Conservation (phyloP, 2,797 vertebrate genomes). For the Micropoecilia bifurca region DNA sequence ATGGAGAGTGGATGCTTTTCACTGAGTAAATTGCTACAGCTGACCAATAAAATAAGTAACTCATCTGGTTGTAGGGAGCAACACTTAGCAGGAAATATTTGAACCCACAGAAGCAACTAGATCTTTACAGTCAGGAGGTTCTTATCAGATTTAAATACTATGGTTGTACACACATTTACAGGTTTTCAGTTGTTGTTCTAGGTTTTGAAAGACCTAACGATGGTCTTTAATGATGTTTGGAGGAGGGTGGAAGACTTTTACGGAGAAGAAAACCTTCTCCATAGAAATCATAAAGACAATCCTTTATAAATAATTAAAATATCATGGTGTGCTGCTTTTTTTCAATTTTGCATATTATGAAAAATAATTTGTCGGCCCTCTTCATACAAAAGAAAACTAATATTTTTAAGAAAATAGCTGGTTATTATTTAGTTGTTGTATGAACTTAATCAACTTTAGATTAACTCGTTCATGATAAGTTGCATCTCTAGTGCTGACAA, state of each 20-base stretch:
- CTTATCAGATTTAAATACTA: neutral
- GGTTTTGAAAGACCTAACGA: neutral
- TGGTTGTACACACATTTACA: neutral
- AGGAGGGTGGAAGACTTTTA: neutral
- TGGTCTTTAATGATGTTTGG: neutral
- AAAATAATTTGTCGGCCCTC: no score
- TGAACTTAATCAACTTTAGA: no score
- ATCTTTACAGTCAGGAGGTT: neutral
- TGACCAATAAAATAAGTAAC: neutral
- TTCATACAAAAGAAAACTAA: no score
- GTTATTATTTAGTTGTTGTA: no score
- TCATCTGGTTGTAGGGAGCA: neutral
- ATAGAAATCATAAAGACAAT: no score
- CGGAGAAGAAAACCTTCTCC: neutral
- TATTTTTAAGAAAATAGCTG: no score
- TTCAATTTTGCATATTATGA: no score
- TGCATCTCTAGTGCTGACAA: neutral
- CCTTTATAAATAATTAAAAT: no score
- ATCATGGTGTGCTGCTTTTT: no score
- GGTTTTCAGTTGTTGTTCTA: neutral
- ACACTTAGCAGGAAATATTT: slow-evolving; percentile 1
- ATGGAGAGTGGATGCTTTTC: neutral
- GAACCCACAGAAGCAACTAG: neutral
- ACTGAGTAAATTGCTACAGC: neutral
- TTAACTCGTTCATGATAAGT: no score